phyloP scores from a whole-genome alignment of 2,797 vertebrate genomes.

The Anguilla anguilla region DNA sequence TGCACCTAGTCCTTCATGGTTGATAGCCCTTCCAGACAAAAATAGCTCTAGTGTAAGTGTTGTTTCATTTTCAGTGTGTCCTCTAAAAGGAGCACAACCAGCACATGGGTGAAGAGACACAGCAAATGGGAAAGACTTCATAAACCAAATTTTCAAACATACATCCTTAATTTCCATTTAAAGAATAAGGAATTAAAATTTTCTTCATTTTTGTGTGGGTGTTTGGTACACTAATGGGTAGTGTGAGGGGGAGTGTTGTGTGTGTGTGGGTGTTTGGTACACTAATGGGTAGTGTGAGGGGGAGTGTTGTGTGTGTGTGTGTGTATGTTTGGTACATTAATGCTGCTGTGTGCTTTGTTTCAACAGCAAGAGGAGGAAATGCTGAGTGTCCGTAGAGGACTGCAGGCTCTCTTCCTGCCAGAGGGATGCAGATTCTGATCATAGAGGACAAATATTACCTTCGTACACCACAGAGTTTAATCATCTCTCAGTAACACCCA shows the following conservation, averaged over 20 bases:
- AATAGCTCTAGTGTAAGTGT: no score
- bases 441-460: background rate
- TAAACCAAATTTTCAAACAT: no score
- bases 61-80: no score
- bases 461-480: background rate
- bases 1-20: no score
- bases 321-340: background rate
- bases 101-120: no score
- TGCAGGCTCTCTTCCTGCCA: constrained; percentile 79
- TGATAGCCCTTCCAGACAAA: no score
- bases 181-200: no score
- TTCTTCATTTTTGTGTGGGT: no score
- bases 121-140: no score
- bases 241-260: background rate
- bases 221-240: background rate
- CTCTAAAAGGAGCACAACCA: no score
- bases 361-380: constrained; percentile 86
- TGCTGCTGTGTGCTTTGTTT: background rate
- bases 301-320: constrained; percentile 17
- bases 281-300: background rate
- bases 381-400: constrained; percentile 79
- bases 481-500: no score
- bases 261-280: background rate
- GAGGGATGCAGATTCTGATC: constrained; percentile 62
- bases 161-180: no score